Evolutionary conservation across 2,797 vertebrate species (phyloP), one percentile per base, ranked within the genome.

Genomic region (Gila robusta): DNA sequence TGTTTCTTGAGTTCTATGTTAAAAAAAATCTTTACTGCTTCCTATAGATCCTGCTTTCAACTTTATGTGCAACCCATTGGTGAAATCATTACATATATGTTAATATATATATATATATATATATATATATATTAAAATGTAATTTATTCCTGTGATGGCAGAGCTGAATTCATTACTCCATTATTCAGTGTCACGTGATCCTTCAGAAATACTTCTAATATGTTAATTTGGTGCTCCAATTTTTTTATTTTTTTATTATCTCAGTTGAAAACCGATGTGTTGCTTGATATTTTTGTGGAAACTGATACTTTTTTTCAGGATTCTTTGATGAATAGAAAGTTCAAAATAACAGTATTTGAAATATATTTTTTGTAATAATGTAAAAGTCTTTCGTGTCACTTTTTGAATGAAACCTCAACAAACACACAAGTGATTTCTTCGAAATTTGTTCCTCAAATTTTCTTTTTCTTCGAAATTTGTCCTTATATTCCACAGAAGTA

Each of bases 271-370:
- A 32, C 47, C 21, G 16, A 17, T 32, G 44, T 59, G 9, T 4
- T n/a, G 56, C 41, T 73, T 73, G 49, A n/a, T 41, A n/a, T 73
- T 73, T 49, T 2, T 73, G 44, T 49, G 41, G 7, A 73, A 49
- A 49, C 41, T 41, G 3, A 44, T 5, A 72, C n/a, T 21, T 23
- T n/a, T 73, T 47, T 73, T 26, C 71, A 8, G 41, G 71, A 26
- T n/a, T 73, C 39, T 72, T 72, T 72, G 23, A 54, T 54, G 39
- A 72, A 44, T 70, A 70, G 35, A 41, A 70, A 70, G 9, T 66
- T 32, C 35, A 59, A 59, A 59, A 47, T 6, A 72, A 47, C 23
- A 23, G 19, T 21, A 21, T 70, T 11, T 70, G 35, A 41, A 39
- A 41, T 12, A 2, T 8, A 39, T n/a, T 39, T 11, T 70, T 23